Evolutionary conservation across 2,888 invertebrate species (phyloP).

Genomic region (Euzetes globulus): DNA sequence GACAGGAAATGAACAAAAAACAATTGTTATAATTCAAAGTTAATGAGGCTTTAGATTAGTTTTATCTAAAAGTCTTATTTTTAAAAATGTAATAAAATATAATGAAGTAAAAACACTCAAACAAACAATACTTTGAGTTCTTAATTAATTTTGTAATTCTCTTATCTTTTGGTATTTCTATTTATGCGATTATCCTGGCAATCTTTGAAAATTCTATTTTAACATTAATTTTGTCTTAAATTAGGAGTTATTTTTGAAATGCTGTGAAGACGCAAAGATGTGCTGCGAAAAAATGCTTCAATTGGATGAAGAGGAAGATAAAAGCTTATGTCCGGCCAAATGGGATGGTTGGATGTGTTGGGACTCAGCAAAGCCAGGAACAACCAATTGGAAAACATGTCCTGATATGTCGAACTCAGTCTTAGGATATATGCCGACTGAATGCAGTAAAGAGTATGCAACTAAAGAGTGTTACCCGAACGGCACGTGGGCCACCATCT

Average conservation of each 20-base stretch:
- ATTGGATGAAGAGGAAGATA: not conserved
- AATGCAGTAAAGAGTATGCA: conserved; percentile 56
- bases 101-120: no score
- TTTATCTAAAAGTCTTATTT: not conserved
- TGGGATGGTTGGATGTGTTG: conserved; percentile 63
- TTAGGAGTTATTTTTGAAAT: conserved; percentile 34
- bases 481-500: conserved; percentile 51
- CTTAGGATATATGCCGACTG: conserved; percentile 50
- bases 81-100: no score
- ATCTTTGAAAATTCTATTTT: not conserved
- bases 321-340: conserved; percentile 51
- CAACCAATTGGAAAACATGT: conserved; percentile 52
- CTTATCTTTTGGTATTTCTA: no score
- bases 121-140: no score
- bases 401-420: conserved; percentile 47
- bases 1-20: not conserved
- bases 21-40: conserved; percentile 1
- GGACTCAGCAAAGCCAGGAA: conserved; percentile 49
- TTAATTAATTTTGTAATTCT: no score
- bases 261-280: conserved; percentile 37
- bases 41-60: not conserved
- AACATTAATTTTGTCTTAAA: not conserved
- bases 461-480: conserved; percentile 54
- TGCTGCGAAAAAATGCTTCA: conserved; percentile 38
- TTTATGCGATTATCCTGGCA: not conserved